Percentiles rank a stretch among this genome's conserved stretches.
Evolutionary conservation across 2,888 invertebrate genomes (phyloP).

Genomic region (Eristalis pertinax): DNA sequence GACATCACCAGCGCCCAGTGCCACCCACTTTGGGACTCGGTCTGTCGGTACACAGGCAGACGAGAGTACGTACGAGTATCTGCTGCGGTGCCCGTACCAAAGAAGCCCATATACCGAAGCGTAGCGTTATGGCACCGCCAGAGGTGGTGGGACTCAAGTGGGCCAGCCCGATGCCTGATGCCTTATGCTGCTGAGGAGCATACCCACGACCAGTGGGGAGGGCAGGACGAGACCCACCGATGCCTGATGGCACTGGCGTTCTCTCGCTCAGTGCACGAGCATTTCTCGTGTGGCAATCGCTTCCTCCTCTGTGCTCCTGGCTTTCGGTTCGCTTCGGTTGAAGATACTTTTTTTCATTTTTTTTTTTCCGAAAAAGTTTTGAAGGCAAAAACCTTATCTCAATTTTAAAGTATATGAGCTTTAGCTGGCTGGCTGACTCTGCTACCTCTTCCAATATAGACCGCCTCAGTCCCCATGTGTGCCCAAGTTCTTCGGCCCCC

Average conservation of each 20-base stretch:
- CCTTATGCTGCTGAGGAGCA: constrained; percentile 12
- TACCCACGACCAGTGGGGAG: not conserved
- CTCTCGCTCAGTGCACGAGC: constrained; percentile 39
- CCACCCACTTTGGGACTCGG: constrained; percentile 53
- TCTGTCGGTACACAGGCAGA: not conserved
- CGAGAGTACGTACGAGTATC: not conserved
- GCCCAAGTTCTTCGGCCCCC: constrained; percentile 71
- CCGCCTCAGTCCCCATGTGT: constrained; percentile 34
- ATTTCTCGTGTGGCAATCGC: constrained; percentile 52
- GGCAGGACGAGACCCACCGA: constrained; percentile 50
- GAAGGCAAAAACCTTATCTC: constrained; percentile 81
- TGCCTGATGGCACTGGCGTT: constrained; percentile 62
- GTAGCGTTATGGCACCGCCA: constrained; percentile 69
- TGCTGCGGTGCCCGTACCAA: constrained; percentile 34
- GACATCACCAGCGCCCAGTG: constrained; percentile 38
- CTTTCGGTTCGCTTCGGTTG: constrained; percentile 58
- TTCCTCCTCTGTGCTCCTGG: constrained; percentile 59
- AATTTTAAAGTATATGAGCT: constrained; percentile 78
- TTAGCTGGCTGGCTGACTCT: constrained; percentile 75
- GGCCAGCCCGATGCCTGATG: constrained; percentile 35
- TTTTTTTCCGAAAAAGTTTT: constrained; percentile 77
- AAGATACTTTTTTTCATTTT: constrained; percentile 54
- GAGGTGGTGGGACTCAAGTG: constrained; percentile 64
- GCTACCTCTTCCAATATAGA: constrained; percentile 61
- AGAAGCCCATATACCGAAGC: constrained; percentile 57